Evolutionary conservation across 2,797 vertebrate genomes (phyloP).

Genomic region (Malacoctenus gilli): DNA sequence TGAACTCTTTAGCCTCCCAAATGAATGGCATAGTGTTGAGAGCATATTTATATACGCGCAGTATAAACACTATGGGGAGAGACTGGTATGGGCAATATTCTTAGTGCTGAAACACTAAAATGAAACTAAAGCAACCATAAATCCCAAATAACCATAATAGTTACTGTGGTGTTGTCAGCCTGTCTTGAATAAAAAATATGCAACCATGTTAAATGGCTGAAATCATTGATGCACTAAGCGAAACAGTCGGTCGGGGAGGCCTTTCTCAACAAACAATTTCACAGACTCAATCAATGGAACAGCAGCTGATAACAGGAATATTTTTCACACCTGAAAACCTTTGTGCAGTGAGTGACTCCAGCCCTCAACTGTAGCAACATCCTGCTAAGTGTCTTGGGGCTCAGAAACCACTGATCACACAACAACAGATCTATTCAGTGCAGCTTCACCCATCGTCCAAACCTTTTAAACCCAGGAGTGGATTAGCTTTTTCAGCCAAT

Average conservation of each 20-base stretch:
- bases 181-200: too few relatives aligned
- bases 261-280: not conserved
- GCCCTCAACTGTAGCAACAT: conserved; percentile 1
- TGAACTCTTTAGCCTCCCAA: conserved; percentile 63
- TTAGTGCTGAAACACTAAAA: too few relatives aligned
- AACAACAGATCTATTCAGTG: conserved; percentile 13
- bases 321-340: not conserved
- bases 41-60: conserved; percentile 30
- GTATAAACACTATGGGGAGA: conserved; percentile 38
- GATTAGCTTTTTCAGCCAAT: conserved; percentile 44
- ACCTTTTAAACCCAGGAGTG: conserved; percentile 30
- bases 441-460: conserved; percentile 28
- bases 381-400: not conserved
- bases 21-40: conserved; percentile 41
- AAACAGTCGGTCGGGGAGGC: conserved; percentile 2
- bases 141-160: conserved; percentile 1
- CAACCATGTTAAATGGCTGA: not conserved
- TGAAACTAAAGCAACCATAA: too few relatives aligned
- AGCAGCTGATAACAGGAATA: not conserved
- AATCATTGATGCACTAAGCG: not conserved
- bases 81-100: too few relatives aligned
- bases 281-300: conserved; percentile 8
- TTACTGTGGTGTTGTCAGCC: not conserved
- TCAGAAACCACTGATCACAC: conserved; percentile 7
- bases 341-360: not conserved